These are phyloP conservation scores for Cetonia aurata DNA, from an alignment of 2,888 invertebrate genomes.

Conservation along the genomic window DNA sequence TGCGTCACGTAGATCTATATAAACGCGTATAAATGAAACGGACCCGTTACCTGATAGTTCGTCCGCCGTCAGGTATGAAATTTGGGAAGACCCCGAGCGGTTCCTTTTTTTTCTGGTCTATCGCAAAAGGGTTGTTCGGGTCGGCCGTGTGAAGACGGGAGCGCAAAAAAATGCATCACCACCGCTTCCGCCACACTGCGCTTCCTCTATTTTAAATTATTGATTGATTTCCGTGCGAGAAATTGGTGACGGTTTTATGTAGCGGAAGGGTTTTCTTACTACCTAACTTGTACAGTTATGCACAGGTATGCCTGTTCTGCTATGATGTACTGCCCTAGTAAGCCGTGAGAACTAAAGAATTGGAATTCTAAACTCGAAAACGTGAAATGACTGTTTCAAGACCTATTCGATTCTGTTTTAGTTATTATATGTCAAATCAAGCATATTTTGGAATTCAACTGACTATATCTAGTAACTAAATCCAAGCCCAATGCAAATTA, in stretches of 20 bases:
- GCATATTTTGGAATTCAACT: no score
- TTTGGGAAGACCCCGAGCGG: not conserved
- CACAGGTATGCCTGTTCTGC: not conserved
- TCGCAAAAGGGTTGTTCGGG: slow-evolving; percentile 52
- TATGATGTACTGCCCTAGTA: not conserved
- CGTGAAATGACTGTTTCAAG: no score
- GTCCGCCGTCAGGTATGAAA: slow-evolving; percentile 5
- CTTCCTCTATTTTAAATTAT: slow-evolving; percentile 58
- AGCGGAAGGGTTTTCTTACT: slow-evolving; percentile 55
- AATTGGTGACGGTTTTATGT: slow-evolving; percentile 56
- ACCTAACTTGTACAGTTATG: no score
- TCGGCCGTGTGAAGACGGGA: slow-evolving; percentile 54
- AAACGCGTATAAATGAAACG: slow-evolving; percentile 18
- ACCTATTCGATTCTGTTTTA: not conserved
- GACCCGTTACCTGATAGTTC: slow-evolving; percentile 16
- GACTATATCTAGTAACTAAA: no score
- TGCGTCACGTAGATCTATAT: slow-evolving; percentile 52
- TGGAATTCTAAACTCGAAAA: no score
- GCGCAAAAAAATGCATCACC: slow-evolving; percentile 49
- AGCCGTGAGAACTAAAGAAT: not conserved
- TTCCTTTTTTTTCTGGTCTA: not conserved
- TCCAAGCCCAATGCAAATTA: no score
- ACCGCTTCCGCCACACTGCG: slow-evolving; percentile 62
- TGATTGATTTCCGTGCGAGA: slow-evolving; percentile 56
- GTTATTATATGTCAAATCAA: no score